Conservation (phyloP, 2,797 vertebrate species). For the Sebastes reedi region DNA sequence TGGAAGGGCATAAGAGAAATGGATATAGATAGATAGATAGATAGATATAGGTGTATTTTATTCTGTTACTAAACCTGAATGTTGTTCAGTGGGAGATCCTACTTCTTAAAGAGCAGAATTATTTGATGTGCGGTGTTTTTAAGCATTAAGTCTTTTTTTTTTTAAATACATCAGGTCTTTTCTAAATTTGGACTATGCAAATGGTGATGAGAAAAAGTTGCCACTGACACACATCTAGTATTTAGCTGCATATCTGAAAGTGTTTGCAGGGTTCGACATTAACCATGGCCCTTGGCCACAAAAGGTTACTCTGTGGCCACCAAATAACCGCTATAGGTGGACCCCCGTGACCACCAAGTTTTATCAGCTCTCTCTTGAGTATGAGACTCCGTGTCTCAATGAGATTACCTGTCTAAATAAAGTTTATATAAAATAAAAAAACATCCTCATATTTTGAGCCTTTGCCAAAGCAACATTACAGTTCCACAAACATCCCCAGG, state of each 20-base stretch:
- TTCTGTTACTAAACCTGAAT: not conserved
- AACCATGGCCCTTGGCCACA: no score
- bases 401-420: no score
- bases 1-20: not conserved
- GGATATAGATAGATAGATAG: not conserved
- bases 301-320: no score
- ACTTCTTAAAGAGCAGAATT: not conserved
- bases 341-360: no score
- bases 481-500: no score
- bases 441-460: no score
- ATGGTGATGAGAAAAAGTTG: not conserved
- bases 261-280: no score
- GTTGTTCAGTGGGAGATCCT: not conserved
- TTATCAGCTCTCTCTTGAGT: no score
- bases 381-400: no score
- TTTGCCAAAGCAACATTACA: no score
- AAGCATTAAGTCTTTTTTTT: not conserved
- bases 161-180: not conserved
- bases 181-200: conserved; percentile 13
- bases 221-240: not conserved
- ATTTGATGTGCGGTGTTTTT: not conserved
- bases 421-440: no score
- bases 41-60: not conserved
- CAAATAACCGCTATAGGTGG: no score
- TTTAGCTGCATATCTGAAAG: conserved; percentile 26